These are phyloP conservation scores for Drosophila pegasa DNA, from an alignment of 2,888 invertebrate species.

Conservation along the genomic window DNA sequence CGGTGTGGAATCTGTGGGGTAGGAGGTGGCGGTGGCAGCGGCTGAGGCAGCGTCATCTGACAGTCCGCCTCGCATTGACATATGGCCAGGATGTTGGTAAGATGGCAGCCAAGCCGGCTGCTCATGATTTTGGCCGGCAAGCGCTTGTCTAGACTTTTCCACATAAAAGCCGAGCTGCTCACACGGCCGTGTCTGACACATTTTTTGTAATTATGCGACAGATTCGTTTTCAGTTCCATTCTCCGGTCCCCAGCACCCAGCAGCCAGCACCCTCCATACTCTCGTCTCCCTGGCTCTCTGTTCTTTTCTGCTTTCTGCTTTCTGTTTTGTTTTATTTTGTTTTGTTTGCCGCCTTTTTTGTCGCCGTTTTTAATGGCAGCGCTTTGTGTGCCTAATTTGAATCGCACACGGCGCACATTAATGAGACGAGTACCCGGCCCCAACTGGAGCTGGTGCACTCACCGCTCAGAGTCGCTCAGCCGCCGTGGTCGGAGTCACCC, in stretches of 20 bases:
- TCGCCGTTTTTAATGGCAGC: conserved; percentile 65
- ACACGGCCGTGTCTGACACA: conserved; percentile 64
- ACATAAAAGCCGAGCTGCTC: conserved; percentile 68
- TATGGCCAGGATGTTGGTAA: conserved; percentile 9
- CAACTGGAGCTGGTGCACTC: conserved; percentile 21
- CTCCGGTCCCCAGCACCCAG: background rate
- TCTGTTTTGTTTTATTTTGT: conserved; percentile 18
- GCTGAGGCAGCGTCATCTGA: background rate
- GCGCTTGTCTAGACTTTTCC: conserved; percentile 60
- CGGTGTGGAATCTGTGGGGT: too few relatives aligned
- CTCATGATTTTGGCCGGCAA: conserved; percentile 26
- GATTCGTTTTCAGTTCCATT: conserved; percentile 58
- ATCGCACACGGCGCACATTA: conserved; percentile 73
- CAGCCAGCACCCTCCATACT: background rate
- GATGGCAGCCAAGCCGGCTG: conserved; percentile 5
- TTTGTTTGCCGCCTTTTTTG: conserved; percentile 45
- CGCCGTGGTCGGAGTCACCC: background rate
- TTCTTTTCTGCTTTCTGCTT: conserved; percentile 2
- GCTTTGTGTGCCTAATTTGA: conserved; percentile 75
- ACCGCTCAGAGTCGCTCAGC: background rate
- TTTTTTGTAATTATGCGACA: conserved; percentile 74
- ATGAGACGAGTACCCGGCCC: conserved; percentile 46
- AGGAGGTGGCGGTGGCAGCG: too few relatives aligned
- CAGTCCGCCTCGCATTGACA: conserved; percentile 17
- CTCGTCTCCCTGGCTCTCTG: background rate